Evolutionary conservation across 2,113 vertebrate genomes (phyloP).

Genomic region (Equus przewalskii): DNA sequence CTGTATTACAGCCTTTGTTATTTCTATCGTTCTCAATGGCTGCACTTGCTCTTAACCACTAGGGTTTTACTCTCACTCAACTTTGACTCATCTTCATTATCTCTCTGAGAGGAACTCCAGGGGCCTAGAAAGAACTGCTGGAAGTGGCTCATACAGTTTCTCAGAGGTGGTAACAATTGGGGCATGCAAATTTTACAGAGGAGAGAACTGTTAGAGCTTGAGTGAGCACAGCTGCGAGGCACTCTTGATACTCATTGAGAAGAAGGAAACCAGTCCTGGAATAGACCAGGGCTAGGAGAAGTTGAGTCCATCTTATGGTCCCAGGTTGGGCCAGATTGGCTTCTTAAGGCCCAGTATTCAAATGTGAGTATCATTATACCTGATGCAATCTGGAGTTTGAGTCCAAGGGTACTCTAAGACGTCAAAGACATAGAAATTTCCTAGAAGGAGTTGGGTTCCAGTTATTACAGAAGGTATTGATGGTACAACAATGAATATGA

Average conservation of each 20-base stretch:
- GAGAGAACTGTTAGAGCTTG: constrained; percentile 1
- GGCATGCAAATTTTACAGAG: constrained; percentile 65
- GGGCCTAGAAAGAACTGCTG: constrained; percentile 57
- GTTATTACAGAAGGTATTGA: not conserved
- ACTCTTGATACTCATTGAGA: not conserved
- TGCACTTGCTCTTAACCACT: constrained; percentile 49
- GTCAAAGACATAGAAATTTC: not conserved
- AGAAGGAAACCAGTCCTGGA: not conserved
- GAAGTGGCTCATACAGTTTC: constrained; percentile 53
- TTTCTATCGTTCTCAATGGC: constrained; percentile 58
- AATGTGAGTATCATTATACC: not conserved
- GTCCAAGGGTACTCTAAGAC: not conserved
- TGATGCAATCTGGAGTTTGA: constrained; percentile 2
- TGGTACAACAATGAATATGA: not conserved
- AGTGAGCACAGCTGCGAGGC: constrained; percentile 38
- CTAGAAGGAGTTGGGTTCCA: not conserved
- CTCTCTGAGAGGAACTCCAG: constrained; percentile 67
- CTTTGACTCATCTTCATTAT: constrained; percentile 79
- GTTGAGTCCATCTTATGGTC: not conserved
- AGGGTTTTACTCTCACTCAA: constrained; percentile 76
- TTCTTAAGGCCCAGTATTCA: not conserved
- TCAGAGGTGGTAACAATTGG: constrained; percentile 53
- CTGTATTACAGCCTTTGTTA: constrained; percentile 38
- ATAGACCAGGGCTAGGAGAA: not conserved
- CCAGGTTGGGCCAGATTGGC: not conserved